Conservation (phyloP, 2,113 vertebrate species). For the Thamnaconus septentrionalis region DNA sequence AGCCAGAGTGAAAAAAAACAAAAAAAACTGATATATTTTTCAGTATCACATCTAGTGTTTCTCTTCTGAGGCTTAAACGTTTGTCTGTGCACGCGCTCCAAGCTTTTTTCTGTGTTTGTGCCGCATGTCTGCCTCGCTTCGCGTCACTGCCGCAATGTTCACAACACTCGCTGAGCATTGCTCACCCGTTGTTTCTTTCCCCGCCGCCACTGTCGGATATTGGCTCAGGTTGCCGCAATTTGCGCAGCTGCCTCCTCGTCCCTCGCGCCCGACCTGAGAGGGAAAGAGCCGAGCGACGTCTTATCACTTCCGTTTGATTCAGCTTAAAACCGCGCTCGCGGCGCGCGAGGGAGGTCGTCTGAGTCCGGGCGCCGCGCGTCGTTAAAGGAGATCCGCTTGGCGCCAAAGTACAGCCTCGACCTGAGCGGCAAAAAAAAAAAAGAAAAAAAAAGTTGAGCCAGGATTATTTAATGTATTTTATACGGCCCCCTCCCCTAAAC, state of each 20-base stretch:
- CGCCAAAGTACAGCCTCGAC: slow-evolving; percentile 35
- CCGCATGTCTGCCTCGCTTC: neutral
- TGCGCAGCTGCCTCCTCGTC: slow-evolving; percentile 22
- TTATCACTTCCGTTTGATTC: slow-evolving; percentile 59
- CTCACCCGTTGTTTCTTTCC: slow-evolving; percentile 11
- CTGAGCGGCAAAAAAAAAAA: slow-evolving; percentile 29
- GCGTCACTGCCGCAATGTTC: slow-evolving; percentile 6
- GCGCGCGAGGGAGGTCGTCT: slow-evolving; percentile 4
- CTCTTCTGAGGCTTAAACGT: neutral
- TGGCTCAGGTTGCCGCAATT: slow-evolving; percentile 36
- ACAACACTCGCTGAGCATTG: slow-evolving; percentile 3
- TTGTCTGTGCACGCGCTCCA: slow-evolving; percentile 7
- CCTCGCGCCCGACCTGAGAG: slow-evolving; percentile 50
- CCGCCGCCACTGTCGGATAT: slow-evolving; percentile 11
- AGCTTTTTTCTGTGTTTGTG: neutral
- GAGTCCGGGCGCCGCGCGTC: too few relatives aligned
- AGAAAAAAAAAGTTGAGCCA: too few relatives aligned
- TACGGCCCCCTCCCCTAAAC: too few relatives aligned
- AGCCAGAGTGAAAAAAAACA: too few relatives aligned
- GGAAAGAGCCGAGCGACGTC: slow-evolving; percentile 51
- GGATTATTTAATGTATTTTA: too few relatives aligned
- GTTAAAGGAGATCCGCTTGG: slow-evolving; percentile 25
- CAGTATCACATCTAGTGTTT: too few relatives aligned
- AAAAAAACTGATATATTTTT: neutral
- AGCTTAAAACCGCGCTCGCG: slow-evolving; percentile 58